A percentile compares a stretch with the other conserved stretches of the same genome.
These are phyloP conservation scores for Coregonus clupeaformis DNA, from an alignment of 2,113 vertebrate genomes.

Conservation along the genomic window DNA sequence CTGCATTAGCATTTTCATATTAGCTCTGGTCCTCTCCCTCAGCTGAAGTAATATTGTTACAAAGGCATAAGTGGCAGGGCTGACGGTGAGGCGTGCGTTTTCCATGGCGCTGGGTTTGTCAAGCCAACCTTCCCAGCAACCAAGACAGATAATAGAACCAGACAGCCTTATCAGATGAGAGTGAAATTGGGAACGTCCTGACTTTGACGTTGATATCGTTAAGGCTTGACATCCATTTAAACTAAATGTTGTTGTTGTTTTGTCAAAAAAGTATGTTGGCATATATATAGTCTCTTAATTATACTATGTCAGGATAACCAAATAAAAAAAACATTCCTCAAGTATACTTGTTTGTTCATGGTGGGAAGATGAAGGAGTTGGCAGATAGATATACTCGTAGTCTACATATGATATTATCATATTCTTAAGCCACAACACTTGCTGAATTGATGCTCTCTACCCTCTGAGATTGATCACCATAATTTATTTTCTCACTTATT, in stretches of 20 bases:
- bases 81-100: slow-evolving; percentile 6
- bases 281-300: too few species aligned
- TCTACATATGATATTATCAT: neutral
- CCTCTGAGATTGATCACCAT: neutral
- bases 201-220: neutral
- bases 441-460: neutral
- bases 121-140: neutral
- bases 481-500: neutral
- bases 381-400: too few species aligned
- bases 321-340: too few species aligned
- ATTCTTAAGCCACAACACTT: neutral
- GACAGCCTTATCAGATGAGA: neutral
- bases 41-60: slow-evolving; percentile 21
- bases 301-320: too few species aligned
- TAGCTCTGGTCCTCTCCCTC: slow-evolving; percentile 10
- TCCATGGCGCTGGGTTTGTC: slow-evolving; percentile 2
- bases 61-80: slow-evolving; percentile 16
- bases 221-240: too few species aligned
- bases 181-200: neutral
- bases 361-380: too few species aligned
- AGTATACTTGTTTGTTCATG: too few species aligned
- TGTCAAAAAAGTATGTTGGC: too few species aligned
- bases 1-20: slow-evolving; percentile 29
- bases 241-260: too few species aligned
- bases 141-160: neutral